phyloP scores from a whole-genome alignment of 2,113 vertebrate species.

The Halichoerus grypus region DNA sequence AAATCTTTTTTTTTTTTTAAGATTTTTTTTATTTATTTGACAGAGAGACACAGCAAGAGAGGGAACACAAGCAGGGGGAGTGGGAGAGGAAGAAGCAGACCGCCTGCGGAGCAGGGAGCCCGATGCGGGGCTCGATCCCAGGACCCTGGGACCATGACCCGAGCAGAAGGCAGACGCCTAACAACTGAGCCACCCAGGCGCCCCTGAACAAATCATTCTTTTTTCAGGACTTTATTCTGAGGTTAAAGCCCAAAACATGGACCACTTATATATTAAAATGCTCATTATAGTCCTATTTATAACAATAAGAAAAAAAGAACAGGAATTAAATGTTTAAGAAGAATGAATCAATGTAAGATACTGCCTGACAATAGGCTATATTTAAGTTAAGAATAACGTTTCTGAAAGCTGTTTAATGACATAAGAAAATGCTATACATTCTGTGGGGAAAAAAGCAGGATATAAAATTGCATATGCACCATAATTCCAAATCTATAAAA shows the following conservation, averaged over 20 bases:
- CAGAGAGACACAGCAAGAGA: no score
- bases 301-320: constrained; percentile 16
- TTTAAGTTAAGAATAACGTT: constrained; percentile 57
- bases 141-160: no score
- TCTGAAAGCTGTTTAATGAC: constrained; percentile 65
- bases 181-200: no score
- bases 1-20: constrained; percentile 47
- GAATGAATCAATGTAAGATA: constrained; percentile 46
- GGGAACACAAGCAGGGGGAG: no score
- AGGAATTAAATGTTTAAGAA: constrained; percentile 61
- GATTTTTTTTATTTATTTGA: neutral
- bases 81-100: no score
- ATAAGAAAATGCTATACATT: constrained; percentile 46
- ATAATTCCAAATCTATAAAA: constrained; percentile 50
- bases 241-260: constrained; percentile 32
- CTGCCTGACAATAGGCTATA: constrained; percentile 28
- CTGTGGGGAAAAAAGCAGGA: neutral
- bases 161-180: no score
- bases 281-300: constrained; percentile 29
- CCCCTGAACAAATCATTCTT: constrained; percentile 33
- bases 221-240: constrained; percentile 58
- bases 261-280: constrained; percentile 56
- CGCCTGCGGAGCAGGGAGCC: no score
- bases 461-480: constrained; percentile 11
- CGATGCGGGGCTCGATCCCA: no score